A percentile compares a stretch with the other conserved stretches of the same genome.
phyloP scores from a whole-genome alignment of 2,113 vertebrate species.

The Mastomys coucha region DNA sequence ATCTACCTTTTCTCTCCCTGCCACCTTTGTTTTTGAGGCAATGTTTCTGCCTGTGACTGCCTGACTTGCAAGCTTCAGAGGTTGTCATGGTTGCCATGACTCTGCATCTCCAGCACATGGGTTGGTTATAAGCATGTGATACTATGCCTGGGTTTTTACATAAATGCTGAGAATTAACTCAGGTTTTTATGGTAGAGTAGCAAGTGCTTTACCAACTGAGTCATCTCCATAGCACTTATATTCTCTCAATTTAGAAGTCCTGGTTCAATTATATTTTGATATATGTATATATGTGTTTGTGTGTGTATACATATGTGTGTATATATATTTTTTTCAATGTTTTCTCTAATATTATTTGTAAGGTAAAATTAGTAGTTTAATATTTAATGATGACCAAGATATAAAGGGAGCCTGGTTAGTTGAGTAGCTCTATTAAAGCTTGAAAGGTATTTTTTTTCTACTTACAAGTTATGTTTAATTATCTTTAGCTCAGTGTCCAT shows the following conservation, averaged over 20 bases:
- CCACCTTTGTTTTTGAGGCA: background rate
- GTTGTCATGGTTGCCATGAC: too few species aligned
- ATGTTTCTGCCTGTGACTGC: background rate
- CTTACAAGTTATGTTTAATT: background rate
- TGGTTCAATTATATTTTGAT: background rate
- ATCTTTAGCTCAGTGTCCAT: background rate
- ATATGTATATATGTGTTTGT: too few species aligned
- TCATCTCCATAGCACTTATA: background rate
- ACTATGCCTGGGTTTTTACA: background rate
- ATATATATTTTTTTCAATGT: background rate
- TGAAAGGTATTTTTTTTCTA: slow-evolving; percentile 77
- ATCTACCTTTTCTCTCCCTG: background rate
- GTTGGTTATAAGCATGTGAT: background rate
- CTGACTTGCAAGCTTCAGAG: too few species aligned
- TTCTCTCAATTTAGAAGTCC: slow-evolving; percentile 59
- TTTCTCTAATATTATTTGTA: slow-evolving; percentile 68
- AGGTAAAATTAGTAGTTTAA: slow-evolving; percentile 78
- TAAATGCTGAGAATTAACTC: background rate
- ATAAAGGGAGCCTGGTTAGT: slow-evolving; percentile 73
- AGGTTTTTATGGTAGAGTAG: background rate
- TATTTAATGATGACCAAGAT: slow-evolving; percentile 77
- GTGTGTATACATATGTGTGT: too few species aligned
- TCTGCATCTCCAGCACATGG: background rate
- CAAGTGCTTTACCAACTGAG: background rate
- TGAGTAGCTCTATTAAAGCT: slow-evolving; percentile 71